These are phyloP conservation scores for Ochropleura leucogaster DNA, from an alignment of 2,888 invertebrate species.

Conservation along the genomic window DNA sequence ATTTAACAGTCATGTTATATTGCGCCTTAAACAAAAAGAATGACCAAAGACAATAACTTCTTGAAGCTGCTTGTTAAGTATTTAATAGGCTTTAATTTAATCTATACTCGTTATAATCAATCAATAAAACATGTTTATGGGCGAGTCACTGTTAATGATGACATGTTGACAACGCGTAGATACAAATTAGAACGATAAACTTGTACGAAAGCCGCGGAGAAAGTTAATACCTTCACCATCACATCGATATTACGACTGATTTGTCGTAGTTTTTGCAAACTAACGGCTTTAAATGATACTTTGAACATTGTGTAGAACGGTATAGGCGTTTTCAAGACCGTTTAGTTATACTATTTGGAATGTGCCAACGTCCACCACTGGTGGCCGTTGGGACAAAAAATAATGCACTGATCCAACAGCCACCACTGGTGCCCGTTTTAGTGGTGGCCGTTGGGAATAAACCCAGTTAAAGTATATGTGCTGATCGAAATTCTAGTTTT, in stretches of 20 bases:
- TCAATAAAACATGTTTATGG: conserved; percentile 2
- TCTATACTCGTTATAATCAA: neutral
- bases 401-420: too few species aligned
- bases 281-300: conserved; percentile 36
- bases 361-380: too few species aligned
- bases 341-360: too few species aligned
- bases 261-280: conserved; percentile 8
- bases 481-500: too few species aligned
- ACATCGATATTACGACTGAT: neutral
- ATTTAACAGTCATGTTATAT: neutral
- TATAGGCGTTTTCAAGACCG: neutral
- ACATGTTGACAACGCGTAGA: neutral
- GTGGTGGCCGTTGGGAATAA: too few species aligned
- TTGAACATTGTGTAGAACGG: neutral
- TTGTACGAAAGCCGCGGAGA: neutral
- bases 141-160: conserved; percentile 11
- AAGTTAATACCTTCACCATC: conserved; percentile 9
- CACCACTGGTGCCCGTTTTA: too few species aligned
- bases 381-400: too few species aligned
- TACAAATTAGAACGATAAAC: conserved; percentile 7
- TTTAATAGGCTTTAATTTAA: conserved; percentile 1
- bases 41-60: neutral
- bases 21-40: neutral
- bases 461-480: too few species aligned
- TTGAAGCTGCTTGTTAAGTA: neutral